Percentiles rank a stretch among this genome's conserved stretches.
These are phyloP conservation scores for Ophraella communa DNA, from an alignment of 2,888 invertebrate species.

Conservation along the genomic window DNA sequence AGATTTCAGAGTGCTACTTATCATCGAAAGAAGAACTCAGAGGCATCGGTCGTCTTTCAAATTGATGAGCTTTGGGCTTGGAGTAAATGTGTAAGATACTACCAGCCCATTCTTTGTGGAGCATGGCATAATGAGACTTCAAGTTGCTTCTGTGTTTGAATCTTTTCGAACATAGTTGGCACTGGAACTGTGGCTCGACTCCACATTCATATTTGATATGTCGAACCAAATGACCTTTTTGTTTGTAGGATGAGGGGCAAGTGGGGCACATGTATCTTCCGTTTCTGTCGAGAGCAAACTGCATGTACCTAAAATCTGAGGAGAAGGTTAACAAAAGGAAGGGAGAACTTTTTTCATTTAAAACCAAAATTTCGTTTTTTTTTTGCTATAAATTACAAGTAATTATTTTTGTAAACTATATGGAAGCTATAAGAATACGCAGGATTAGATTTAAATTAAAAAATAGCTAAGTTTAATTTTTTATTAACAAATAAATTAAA, in stretches of 20 bases:
- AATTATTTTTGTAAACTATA: no score
- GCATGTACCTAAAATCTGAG: constrained; percentile 48
- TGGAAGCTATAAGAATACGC: no score
- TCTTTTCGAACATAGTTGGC: constrained; percentile 58
- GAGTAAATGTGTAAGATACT: background rate
- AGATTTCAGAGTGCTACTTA: background rate
- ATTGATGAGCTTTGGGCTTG: background rate
- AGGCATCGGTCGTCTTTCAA: constrained; percentile 9
- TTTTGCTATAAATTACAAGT: no score
- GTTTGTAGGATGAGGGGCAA: constrained; percentile 50
- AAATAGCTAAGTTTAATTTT: no score
- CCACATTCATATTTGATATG: constrained; percentile 55
- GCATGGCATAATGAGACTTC: constrained; percentile 56
- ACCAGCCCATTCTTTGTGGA: constrained; percentile 44
- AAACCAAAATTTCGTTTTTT: background rate
- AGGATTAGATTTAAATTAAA: no score
- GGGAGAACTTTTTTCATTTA: background rate
- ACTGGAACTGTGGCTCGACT: constrained; percentile 60
- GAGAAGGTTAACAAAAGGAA: background rate
- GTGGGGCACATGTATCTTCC: constrained; percentile 49
- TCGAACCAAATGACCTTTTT: constrained; percentile 50
- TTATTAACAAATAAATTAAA: no score
- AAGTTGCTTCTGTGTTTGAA: constrained; percentile 62
- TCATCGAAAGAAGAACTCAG: background rate
- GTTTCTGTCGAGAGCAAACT: constrained; percentile 47